A percentile compares a stretch with the other conserved stretches of the same genome.
phyloP scores from a whole-genome alignment of 1,140 invertebrate genomes.

The Dysdera silvatica region DNA sequence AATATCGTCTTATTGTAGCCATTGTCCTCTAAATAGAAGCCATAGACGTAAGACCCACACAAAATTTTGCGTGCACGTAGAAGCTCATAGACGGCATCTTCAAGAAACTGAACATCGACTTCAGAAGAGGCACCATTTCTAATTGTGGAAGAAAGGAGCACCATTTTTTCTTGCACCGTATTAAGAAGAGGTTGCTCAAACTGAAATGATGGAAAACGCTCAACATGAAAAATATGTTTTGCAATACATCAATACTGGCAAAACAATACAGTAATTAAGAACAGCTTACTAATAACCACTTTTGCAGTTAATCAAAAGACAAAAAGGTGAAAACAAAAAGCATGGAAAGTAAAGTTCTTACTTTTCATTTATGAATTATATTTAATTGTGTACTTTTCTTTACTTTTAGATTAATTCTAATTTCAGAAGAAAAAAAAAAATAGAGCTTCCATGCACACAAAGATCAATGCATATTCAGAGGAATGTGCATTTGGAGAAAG shows the following conservation, averaged over 20 bases:
- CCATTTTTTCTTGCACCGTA: slow-evolving; percentile 57
- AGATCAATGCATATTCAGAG: too few relatives aligned
- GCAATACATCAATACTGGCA: not conserved
- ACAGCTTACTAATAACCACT: too few relatives aligned
- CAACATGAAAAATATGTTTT: not conserved
- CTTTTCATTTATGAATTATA: too few relatives aligned
- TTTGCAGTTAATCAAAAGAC: too few relatives aligned
- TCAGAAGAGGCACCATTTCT: not conserved
- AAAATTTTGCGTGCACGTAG: slow-evolving; percentile 57
- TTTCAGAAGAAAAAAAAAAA: too few relatives aligned
- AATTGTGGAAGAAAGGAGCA: slow-evolving; percentile 49
- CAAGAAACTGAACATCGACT: slow-evolving; percentile 51
- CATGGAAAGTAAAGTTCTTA: too few relatives aligned
- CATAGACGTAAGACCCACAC: slow-evolving; percentile 61
- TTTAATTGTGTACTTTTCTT: too few relatives aligned
- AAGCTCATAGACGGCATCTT: slow-evolving; percentile 57
- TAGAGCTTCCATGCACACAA: too few relatives aligned
- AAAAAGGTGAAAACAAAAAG: too few relatives aligned
- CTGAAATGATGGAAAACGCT: slow-evolving; percentile 33
- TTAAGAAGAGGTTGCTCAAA: slow-evolving; percentile 56
- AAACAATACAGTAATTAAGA: too few relatives aligned
- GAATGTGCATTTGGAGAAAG: too few relatives aligned
- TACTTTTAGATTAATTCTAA: too few relatives aligned
- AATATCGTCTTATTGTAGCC: slow-evolving; percentile 61
- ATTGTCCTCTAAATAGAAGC: slow-evolving; percentile 57